Base-by-base conservation (phyloP, 2,888 invertebrate genomes). In the Pheosia gnoma region DNA sequence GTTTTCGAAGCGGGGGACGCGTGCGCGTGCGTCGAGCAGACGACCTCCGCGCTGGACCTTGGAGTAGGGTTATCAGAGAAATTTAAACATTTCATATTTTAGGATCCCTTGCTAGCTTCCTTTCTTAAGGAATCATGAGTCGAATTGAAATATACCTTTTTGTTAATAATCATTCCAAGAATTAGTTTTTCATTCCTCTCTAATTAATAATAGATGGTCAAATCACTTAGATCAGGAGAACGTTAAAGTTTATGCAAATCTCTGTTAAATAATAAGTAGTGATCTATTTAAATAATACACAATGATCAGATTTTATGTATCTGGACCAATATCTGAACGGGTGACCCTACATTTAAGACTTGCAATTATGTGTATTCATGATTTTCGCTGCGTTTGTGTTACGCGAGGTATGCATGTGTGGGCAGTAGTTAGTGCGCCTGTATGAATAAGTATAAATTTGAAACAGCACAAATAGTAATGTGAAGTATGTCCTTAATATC, bases 41-140 rank as follows among this genome's bases (percentile, higher is more conserved):
- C 89, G 91, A 89, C 91, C 90, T 91, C 89, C 81, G 84, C 78
- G 75, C 77, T 82, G 84, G 89, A 86, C 90, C 91, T 90, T 90
- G 91, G 81, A 78, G 79, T 75, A 75, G 75, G 75, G 75, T 72
- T 78, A 71, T 66, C 75, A 78, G 61, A 66, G 9, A 53, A 51
- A 51, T 51, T 25, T 47, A 5, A n/a, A 3, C 5, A n/a, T 47
- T 47, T 47, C n/a, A 47, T 47, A 11, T 47, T 69, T 66, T 71
- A 67, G 65, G 62, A 69, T 36, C 41, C 41, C 8, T 41, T 41
- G 41, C 41, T 1, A 43, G 10, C 10, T 43, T 43, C 43, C 9
- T 9, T 8, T 3, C 10, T 9, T 9, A 8, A 43, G 43, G 43
- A 4, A 43, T 43, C 10, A 4, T 43, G 43, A 43, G 10, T 9